Base-by-base conservation (phyloP, 2,888 invertebrate species). In the Drosophila maculinotata region DNA sequence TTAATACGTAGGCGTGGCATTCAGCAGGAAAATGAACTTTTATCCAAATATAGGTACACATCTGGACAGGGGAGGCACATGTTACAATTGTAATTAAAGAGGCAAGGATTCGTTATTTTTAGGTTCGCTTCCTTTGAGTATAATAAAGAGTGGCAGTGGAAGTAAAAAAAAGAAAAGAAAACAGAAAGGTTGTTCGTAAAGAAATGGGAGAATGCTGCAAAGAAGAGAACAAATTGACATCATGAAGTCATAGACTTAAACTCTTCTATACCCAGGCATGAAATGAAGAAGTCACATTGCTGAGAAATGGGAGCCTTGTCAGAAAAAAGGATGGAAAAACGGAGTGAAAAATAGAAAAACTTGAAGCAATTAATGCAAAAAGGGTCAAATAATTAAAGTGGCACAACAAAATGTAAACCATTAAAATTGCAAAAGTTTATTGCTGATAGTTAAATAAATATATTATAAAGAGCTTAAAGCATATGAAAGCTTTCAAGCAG, bases 1-100 rank as follows among this genome's bases (percentile, higher is more conserved):
- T 83, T 81, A 78, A 76, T 66, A 70, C 47, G 54, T 64, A 42
- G 58, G 41, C 53, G 26, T 41, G 56, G 52, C 48, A 36, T 28
- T 33, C 48, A 36, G 14, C 23, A 23, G 30, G 26, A 12, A 31
- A 57, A 52, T 57, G 30, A 52, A 63, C 63, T 44, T 54, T 23
- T 41, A 48, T 20, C 30, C 7, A 26, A 47, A 35, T 7, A 28
- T 31, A 35, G 30, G 28, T 17, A 10, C 15, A 23, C 10, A 10
- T 7, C 8, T 7, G 33, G 10, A 6, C n/a, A n/a, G n/a, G n/a
- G 1, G 35, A 17, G 51, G 25, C 47, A 68, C 45, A 75, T 70
- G 58, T 47, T 65, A 44, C 71, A 60, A 57, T 44, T 56, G 58
- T 48, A 75, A 69, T 72, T 69, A 75, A 69, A 59, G 35, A 12